Conservation (phyloP, 2,113 vertebrate species). For the Mirounga angustirostris region DNA sequence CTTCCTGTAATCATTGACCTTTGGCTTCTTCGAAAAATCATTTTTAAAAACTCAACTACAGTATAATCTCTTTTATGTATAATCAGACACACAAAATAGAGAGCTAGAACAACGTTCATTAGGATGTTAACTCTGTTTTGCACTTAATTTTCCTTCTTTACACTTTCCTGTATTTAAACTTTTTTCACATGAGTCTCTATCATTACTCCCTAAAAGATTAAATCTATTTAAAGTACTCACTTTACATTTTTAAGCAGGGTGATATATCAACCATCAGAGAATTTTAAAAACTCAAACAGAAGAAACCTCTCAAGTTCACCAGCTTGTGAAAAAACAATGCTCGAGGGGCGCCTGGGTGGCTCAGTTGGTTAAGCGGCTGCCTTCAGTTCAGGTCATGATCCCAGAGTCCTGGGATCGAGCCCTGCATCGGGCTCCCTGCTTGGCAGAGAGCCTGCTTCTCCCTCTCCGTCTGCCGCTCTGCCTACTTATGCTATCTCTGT, state of each 20-base stretch:
- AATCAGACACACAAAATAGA: background rate
- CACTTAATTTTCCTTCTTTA: conserved; percentile 2
- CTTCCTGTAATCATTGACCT: conserved; percentile 18
- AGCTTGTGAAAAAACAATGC: background rate
- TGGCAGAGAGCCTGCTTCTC: too few relatives aligned
- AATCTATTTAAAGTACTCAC: conserved; percentile 29
- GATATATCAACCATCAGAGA: background rate
- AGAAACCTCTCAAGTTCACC: background rate
- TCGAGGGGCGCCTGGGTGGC: background rate
- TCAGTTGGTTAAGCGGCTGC: too few relatives aligned
- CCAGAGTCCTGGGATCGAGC: too few relatives aligned
- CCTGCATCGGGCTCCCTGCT: too few relatives aligned
- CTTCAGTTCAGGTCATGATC: too few relatives aligned
- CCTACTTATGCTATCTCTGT: too few relatives aligned
- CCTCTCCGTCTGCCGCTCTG: too few relatives aligned
- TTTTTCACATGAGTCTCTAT: background rate
- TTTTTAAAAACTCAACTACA: background rate
- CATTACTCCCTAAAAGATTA: background rate
- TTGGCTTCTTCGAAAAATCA: background rate
- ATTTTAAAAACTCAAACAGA: conserved; percentile 6
- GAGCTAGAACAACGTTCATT: background rate
- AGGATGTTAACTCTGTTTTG: background rate
- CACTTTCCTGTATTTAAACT: background rate
- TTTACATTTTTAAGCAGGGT: background rate
- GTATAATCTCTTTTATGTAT: background rate